phyloP scores from a whole-genome alignment of 1,140 invertebrate species.

The Penaeus japonicus region DNA sequence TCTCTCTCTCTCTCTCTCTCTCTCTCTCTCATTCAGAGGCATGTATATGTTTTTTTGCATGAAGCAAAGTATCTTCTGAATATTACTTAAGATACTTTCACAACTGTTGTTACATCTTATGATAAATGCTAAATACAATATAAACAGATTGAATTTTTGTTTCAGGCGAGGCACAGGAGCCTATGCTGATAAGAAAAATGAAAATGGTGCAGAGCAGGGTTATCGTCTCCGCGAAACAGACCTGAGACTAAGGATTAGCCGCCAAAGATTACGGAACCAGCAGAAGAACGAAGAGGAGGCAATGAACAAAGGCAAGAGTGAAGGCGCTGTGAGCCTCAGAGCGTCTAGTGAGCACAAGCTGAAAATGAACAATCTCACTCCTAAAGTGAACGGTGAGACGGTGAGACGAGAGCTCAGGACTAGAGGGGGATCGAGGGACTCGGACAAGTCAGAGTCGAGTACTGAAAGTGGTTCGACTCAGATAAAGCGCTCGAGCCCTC shows the following conservation, averaged over 20 bases:
- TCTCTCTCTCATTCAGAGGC: too few species aligned
- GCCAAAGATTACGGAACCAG: constrained; percentile 49
- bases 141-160: constrained; percentile 56
- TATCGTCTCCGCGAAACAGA: constrained; percentile 94
- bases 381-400: constrained; percentile 31
- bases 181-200: constrained; percentile 75
- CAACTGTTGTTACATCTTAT: too few species aligned
- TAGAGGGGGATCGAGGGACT: constrained; percentile 56
- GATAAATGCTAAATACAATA: too few species aligned
- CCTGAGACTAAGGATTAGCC: constrained; percentile 75
- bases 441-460: constrained; percentile 52
- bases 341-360: constrained; percentile 30
- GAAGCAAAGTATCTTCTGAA: too few species aligned
- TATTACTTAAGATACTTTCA: too few species aligned
- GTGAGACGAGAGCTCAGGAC: constrained; percentile 50
- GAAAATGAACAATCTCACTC: constrained; percentile 23
- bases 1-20: too few species aligned
- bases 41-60: too few species aligned
- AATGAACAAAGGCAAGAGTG: constrained; percentile 45
- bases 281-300: constrained; percentile 40
- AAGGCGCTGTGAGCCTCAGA: constrained; percentile 29
- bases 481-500: constrained; percentile 40
- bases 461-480: constrained; percentile 30
- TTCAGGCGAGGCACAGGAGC: constrained; percentile 82
- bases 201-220: constrained; percentile 69